Evolutionary conservation across 2,888 invertebrate species (phyloP).

Genomic region (Eupithecia pulchellata): DNA sequence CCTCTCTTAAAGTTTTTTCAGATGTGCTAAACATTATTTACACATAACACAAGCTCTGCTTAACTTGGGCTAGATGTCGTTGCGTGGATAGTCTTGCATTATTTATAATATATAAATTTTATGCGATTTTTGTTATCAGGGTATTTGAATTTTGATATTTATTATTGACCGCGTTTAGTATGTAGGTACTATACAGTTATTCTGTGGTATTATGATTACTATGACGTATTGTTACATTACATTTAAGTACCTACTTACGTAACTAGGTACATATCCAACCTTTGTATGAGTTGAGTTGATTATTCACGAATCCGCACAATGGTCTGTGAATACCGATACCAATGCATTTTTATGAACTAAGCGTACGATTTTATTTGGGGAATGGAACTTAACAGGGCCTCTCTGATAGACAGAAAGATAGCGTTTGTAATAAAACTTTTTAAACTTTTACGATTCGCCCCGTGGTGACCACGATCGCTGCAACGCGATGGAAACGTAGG

Average conservation of each 20-base stretch:
- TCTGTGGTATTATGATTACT: not conserved
- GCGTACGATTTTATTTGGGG: not conserved
- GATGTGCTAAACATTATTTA: not conserved
- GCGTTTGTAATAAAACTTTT: too few relatives aligned
- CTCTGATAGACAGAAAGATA: too few relatives aligned
- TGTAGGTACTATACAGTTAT: too few relatives aligned
- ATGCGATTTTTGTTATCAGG: too few relatives aligned
- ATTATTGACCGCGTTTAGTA: not conserved
- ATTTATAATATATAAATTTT: too few relatives aligned
- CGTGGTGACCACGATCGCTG: too few relatives aligned
- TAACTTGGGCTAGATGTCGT: too few relatives aligned
- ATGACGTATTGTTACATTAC: not conserved
- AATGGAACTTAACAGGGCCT: not conserved
- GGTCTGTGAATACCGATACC: not conserved
- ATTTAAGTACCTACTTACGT: not conserved
- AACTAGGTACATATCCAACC: not conserved
- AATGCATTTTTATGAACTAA: not conserved
- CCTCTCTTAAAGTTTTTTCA: not conserved
- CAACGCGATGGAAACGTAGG: too few relatives aligned
- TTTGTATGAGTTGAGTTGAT: conserved; percentile 11
- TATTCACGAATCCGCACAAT: conserved; percentile 12
- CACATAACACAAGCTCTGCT: too few relatives aligned
- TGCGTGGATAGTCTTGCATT: too few relatives aligned
- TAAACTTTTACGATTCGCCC: too few relatives aligned
- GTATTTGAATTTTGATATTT: too few relatives aligned